Percentiles rank a stretch among this genome's conserved stretches.
phyloP scores from a whole-genome alignment of 2,113 vertebrate species.

The Pitta sordida region DNA sequence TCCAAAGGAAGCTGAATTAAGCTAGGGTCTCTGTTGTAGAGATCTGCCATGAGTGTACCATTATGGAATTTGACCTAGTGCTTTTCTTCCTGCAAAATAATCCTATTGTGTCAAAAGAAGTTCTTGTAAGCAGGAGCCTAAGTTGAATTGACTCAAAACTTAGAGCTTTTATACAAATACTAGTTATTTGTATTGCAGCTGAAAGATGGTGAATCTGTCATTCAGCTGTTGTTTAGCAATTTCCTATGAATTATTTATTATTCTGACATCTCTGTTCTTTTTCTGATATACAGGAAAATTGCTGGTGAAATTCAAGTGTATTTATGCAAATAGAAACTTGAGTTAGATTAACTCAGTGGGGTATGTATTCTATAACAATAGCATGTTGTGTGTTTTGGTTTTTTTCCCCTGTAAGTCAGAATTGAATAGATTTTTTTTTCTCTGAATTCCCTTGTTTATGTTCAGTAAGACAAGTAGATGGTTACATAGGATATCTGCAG shows the following conservation, averaged over 20 bases:
- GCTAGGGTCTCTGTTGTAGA: neutral
- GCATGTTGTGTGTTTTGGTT: neutral
- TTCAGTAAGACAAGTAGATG: neutral
- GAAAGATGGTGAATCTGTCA: slow-evolving; percentile 22
- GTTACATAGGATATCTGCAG: neutral
- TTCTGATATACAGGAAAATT: slow-evolving; percentile 42
- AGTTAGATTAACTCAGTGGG: slow-evolving; percentile 45
- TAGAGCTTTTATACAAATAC: slow-evolving; percentile 31
- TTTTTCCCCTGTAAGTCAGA: neutral
- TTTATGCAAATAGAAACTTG: slow-evolving; percentile 53
- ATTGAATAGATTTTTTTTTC: neutral
- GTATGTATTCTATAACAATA: slow-evolving; percentile 35
- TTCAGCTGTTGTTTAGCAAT: slow-evolving; percentile 50
- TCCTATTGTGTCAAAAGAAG: neutral
- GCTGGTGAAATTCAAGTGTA: slow-evolving; percentile 34
- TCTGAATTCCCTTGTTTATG: neutral
- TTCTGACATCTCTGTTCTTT: slow-evolving; percentile 44
- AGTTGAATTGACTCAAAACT: slow-evolving; percentile 1
- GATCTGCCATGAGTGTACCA: neutral
- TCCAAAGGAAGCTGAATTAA: neutral
- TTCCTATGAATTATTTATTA: slow-evolving; percentile 63
- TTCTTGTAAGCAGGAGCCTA: neutral
- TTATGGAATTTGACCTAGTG: neutral
- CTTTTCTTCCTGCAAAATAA: neutral
- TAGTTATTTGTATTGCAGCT: slow-evolving; percentile 29